phyloP scores from a whole-genome alignment of 1,140 invertebrate genomes.

The Drosophila takahashii region DNA sequence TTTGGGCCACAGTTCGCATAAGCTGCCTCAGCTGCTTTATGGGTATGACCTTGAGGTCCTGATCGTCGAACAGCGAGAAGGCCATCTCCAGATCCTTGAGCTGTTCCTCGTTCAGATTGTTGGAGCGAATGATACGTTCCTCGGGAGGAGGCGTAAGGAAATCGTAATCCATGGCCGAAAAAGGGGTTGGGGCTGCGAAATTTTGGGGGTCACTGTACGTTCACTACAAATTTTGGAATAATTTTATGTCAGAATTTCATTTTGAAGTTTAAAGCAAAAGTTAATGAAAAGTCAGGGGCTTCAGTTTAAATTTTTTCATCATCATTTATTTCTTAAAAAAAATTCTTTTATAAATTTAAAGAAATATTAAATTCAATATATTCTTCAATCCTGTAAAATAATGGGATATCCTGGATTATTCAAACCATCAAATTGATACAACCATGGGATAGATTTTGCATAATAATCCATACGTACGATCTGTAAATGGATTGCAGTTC shows the following conservation, averaged over 20 bases:
- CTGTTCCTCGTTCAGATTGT: slow-evolving; percentile 42
- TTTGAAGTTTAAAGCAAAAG: neutral
- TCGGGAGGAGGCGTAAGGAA: slow-evolving; percentile 56
- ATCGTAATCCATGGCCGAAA: slow-evolving; percentile 50
- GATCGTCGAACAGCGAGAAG: slow-evolving; percentile 48
- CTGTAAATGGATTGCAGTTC: neutral
- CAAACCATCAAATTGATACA: neutral
- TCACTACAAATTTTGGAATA: neutral
- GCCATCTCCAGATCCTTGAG: slow-evolving; percentile 41
- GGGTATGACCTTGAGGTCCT: slow-evolving; percentile 20
- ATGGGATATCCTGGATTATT: neutral
- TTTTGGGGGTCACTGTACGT: neutral
- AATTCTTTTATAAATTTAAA: too few species aligned
- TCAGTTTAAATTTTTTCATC: too few species aligned
- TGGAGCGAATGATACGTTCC: slow-evolving; percentile 39
- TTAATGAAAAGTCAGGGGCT: too few species aligned
- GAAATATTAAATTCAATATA: too few species aligned
- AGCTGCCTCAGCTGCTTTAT: slow-evolving; percentile 37
- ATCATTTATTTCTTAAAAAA: too few species aligned
- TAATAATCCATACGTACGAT: neutral
- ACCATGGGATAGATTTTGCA: neutral
- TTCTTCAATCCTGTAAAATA: too few species aligned
- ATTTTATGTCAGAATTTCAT: neutral
- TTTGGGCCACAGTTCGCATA: slow-evolving; percentile 41
- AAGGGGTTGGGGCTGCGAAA: neutral